phyloP scores from a whole-genome alignment of 2,113 vertebrate genomes.

The Myrmecobius fasciatus region DNA sequence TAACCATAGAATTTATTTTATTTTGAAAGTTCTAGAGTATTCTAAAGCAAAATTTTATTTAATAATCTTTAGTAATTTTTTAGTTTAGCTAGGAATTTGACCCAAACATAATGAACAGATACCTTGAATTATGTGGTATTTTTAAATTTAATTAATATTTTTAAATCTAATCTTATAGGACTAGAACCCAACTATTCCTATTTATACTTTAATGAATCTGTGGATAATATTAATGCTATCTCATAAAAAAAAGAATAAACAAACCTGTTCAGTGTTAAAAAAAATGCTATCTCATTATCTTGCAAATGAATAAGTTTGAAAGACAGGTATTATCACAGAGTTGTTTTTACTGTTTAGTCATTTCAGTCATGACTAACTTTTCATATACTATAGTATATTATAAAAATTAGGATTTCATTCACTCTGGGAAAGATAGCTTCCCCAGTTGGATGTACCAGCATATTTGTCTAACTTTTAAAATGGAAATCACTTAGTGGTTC shows the following conservation, averaged over 20 bases:
- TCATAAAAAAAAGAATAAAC: too few species aligned
- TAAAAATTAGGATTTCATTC: neutral
- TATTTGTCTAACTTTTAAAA: neutral
- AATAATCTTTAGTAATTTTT: neutral
- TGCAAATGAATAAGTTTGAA: constrained; percentile 19
- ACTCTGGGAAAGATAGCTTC: constrained; percentile 27
- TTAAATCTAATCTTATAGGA: neutral
- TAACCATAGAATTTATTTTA: neutral
- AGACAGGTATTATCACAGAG: fast-evolving
- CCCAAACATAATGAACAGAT: neutral
- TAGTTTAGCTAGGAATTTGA: neutral
- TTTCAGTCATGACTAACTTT: neutral
- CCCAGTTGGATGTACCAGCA: neutral
- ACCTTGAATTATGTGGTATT: neutral
- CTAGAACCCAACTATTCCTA: neutral
- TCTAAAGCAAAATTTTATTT: neutral
- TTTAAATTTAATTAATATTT: too few species aligned
- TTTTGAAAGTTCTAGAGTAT: neutral
- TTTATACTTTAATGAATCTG: constrained; percentile 59
- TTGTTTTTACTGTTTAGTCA: too few species aligned
- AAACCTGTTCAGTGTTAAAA: too few species aligned
- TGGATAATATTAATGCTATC: constrained; percentile 55
- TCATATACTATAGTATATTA: neutral
- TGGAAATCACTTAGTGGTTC: neutral
- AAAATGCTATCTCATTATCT: constrained; percentile 61